Evolutionary conservation across 2,113 vertebrate genomes (phyloP).

Genomic region (Hippocampus abdominalis): DNA sequence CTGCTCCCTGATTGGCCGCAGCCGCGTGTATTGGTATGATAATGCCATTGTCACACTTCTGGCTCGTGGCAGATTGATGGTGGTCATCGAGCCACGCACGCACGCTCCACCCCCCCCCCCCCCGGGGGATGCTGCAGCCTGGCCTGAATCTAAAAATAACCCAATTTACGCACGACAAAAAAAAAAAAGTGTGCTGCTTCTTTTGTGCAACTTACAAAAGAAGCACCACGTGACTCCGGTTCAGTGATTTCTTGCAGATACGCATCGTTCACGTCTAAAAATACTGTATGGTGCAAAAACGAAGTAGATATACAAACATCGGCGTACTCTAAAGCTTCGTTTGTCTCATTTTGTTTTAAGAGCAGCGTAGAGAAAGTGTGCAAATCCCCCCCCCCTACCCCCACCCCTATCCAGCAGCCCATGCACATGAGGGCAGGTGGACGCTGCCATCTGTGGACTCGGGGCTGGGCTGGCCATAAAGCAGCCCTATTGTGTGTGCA

Average conservation of each 20-base stretch:
- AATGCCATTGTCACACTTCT: conserved; percentile 69
- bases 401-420: not conserved
- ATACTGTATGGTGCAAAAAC: no score
- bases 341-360: conserved; percentile 11
- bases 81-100: conserved; percentile 47
- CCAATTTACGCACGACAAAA: conserved; percentile 15
- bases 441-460: conserved; percentile 72
- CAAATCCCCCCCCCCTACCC: not conserved
- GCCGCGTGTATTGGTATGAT: conserved; percentile 72
- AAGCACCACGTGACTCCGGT: no score
- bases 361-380: conserved; percentile 39
- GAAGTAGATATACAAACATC: no score
- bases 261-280: not conserved
- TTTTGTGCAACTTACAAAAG: not conserved
- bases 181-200: conserved; percentile 3
- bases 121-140: conserved; percentile 13
- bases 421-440: conserved; percentile 50
- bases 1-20: conserved; percentile 65
- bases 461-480: conserved; percentile 52
- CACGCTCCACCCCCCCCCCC: no score
- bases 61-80: conserved; percentile 79
- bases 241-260: not conserved
- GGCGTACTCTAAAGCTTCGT: no score
- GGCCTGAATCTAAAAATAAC: conserved; percentile 44
- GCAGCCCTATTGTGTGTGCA: conserved; percentile 63